Percentiles rank a stretch among this genome's conserved stretches.
Evolutionary conservation across 1,140 invertebrate genomes (phyloP).

Genomic region (Ephestia elutella): DNA sequence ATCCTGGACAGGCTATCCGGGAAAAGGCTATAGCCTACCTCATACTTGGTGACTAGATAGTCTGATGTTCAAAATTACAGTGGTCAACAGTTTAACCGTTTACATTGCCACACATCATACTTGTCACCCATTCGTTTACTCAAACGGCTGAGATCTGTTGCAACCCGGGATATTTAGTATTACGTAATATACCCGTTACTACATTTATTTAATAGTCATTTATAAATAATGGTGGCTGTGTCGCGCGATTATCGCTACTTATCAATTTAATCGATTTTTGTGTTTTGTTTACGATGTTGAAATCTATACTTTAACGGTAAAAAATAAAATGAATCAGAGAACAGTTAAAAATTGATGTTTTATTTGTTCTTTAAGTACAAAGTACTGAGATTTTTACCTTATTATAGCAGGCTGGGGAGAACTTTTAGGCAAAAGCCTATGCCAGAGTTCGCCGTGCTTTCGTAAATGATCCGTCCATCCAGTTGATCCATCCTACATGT

Average conservation of each 20-base stretch:
- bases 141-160: not conserved
- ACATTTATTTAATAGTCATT: not conserved
- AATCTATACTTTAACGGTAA: not conserved
- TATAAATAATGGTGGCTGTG: not conserved
- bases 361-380: no score
- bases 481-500: no score
- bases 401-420: no score
- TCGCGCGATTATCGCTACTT: not conserved
- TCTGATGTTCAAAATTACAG: no score
- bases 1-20: no score
- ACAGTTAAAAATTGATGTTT: no score
- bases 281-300: not conserved
- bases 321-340: no score
- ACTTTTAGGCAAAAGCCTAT: no score
- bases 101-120: conserved; percentile 4
- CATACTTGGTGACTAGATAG: no score
- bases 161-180: not conserved
- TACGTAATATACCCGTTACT: not conserved
- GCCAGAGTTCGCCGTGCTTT: no score
- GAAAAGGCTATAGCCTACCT: not conserved
- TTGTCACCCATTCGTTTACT: not conserved
- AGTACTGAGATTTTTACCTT: no score
- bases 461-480: no score
- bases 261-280: not conserved
- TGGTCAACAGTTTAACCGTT: not conserved